Base-by-base conservation (phyloP, 2,113 vertebrate species). In the Elephas maximus region DNA sequence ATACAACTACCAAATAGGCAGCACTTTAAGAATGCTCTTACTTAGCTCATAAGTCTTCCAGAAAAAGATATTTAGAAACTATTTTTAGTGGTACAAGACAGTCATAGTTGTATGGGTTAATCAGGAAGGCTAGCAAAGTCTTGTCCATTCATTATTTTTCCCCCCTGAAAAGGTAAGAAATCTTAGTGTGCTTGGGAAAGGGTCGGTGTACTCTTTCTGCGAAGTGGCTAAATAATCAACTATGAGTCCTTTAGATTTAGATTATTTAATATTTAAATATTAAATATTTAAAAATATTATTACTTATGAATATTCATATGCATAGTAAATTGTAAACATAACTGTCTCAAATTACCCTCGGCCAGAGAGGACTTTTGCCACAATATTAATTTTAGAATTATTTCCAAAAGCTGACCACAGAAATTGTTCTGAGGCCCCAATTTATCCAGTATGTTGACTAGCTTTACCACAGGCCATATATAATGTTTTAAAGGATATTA, bases 21-120 rank as follows among this genome's bases (percentile, higher is more conserved):
- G 53, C 33, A 92, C 78, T 93, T 89, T 51, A 60, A 89, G 74
- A 93, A 93, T 88, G 44, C 41, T 89, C 67, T 33, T 85, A 74
- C 7, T 73, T 71, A 48, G 33, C 60, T 90, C 63, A 2, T 26
- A 95, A 69, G 23, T 69, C 48, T 83, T 88, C 62, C 65, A 91
- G 41, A 94, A 89, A 97, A 96, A 86, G 45, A 41, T 60, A 94
- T 90, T 76, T 92, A 96, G 77, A 73, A 83, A 73, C 79, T 89
- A 88, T 83, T 96, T 97, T 67, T 79, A 82, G 74, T 51, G 57
- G 41, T 83, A 63, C 92, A 2, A 92, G 51, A 79, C 37, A 94
- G 78, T 8, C 86, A 91, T 14, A 93, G 77, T 85, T 77, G 91
- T 37, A 67, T 65, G 45, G 90, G 18, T 71, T 77, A 77, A 15